phyloP scores from a whole-genome alignment of 1,140 invertebrate genomes.

The Pristionchus pacificus region DNA sequence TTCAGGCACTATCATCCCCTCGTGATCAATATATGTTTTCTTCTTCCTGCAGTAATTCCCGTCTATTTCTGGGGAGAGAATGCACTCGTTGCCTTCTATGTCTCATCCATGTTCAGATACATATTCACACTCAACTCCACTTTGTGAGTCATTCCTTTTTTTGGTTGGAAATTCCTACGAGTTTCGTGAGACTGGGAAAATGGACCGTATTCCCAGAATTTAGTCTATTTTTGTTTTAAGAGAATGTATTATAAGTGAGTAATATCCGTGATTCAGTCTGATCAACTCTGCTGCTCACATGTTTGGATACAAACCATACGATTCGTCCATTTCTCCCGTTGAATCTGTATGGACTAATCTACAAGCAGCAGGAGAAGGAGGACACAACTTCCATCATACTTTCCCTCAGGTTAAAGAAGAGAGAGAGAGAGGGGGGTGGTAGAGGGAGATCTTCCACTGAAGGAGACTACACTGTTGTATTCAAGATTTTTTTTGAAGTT shows the following conservation, averaged over 20 bases:
- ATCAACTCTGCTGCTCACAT: constrained; percentile 37
- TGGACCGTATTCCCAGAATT: background rate
- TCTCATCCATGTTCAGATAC: constrained; percentile 79
- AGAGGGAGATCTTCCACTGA: too few species aligned
- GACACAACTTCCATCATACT: constrained; percentile 91
- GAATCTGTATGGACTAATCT: background rate
- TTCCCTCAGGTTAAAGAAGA: constrained; percentile 72
- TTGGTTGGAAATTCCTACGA: background rate
- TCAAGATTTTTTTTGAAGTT: background rate
- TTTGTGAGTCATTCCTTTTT: background rate
- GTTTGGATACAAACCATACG: constrained; percentile 53
- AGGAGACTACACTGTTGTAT: background rate
- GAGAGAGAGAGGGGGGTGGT: too few species aligned
- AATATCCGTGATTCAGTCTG: background rate
- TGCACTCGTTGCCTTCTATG: constrained; percentile 73
- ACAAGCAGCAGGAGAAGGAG: constrained; percentile 69
- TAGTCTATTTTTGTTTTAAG: background rate
- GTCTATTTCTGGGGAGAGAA: constrained; percentile 79
- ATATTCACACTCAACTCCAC: constrained; percentile 60
- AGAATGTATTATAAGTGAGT: background rate
- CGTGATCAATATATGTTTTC: constrained; percentile 77
- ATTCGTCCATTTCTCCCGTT: background rate
- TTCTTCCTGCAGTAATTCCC: constrained; percentile 78
- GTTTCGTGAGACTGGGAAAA: too few species aligned
- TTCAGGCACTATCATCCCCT: constrained; percentile 69